Evolutionary conservation across 2,888 invertebrate species (phyloP), one percentile per base, ranked within the genome.

Genomic region (Rhorus exstirpatorius): DNA sequence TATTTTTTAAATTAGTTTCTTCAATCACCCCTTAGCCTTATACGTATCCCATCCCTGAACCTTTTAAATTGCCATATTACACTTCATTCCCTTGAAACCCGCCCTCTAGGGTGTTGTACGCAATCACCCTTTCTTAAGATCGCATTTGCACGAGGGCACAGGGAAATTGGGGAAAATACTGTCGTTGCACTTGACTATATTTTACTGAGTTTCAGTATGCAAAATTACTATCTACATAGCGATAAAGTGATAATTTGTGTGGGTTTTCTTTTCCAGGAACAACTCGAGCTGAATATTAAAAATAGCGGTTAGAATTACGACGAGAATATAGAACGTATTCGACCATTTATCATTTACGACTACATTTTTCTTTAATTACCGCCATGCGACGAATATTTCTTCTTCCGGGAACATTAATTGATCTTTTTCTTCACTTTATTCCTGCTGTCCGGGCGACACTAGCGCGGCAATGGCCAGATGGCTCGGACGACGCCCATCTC

Each of bases 401-500:
- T 58, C 72, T 67, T 72, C 26, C 49, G 14, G 65, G 67, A 79
- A 51, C 49, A 55, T 79, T 79, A 79, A 79, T 79, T 79, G 71
- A 72, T 51, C 38, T 41, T 17, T 6, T 38, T 41, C 31, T 31
- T 31, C 17, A 3, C 2, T 24, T 12, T 31, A 6, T 21, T 19
- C 38, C 49, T 2, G 14, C 24, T 14, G 24, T 19, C 26, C 41
- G 35, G n/a, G 21, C 10, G 53, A 17, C n/a, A 55, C 19, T 2
- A 31, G 53, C 53, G 21, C 44, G 41, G 51, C 19, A 51, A 67
- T 63, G 65, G 63, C 63, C 58, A 58, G 44, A 26, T 53, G 46
- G 38, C 51, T 31, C 41, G 63, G 81, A 67, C 84, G 71, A 84
- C 72, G 79, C 76, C 79, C 82, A 78, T 41, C 67, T 46, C 60